Percentiles rank a stretch among this genome's conserved stretches.
These are phyloP conservation scores for Rugalucina vietnamica DNA, from an alignment of 2,888 invertebrate genomes.

Conservation along the genomic window DNA sequence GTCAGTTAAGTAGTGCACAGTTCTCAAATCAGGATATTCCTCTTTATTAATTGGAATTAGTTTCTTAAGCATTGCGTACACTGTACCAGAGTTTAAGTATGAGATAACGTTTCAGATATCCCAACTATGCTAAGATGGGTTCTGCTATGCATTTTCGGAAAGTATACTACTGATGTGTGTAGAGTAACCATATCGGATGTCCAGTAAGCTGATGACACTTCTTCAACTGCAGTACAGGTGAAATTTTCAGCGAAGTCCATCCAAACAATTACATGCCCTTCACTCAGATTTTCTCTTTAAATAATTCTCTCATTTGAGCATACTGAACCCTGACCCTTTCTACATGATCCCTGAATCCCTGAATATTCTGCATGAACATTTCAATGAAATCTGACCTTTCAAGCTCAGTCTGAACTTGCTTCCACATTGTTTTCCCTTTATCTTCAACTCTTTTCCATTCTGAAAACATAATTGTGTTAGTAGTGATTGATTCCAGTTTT, in stretches of 20 bases:
- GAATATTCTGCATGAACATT: neutral
- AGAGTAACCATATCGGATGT: constrained; percentile 18
- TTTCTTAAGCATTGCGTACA: constrained; percentile 29
- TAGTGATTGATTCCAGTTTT: neutral
- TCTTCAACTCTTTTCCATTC: neutral
- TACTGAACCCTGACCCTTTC: neutral
- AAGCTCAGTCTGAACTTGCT: neutral
- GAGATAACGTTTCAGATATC: neutral
- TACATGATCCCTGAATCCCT: neutral
- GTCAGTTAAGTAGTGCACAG: constrained; percentile 32
- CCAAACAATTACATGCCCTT: constrained; percentile 42
- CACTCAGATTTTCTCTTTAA: constrained; percentile 30
- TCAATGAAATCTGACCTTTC: neutral
- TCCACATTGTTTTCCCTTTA: neutral
- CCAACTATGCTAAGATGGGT: neutral
- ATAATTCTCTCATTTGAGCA: neutral
- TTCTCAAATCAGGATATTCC: constrained; percentile 20
- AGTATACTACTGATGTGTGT: constrained; percentile 30
- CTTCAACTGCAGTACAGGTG: constrained; percentile 39
- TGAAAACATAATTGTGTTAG: neutral
- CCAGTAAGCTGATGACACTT: constrained; percentile 44
- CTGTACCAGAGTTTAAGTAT: constrained; percentile 28
- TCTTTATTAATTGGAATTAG: constrained; percentile 9
- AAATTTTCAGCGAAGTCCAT: constrained; percentile 61
- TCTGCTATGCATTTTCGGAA: constrained; percentile 10